Conservation (phyloP, 92 coral and sea anemone genomes). For the Heliopora coerulea region DNA sequence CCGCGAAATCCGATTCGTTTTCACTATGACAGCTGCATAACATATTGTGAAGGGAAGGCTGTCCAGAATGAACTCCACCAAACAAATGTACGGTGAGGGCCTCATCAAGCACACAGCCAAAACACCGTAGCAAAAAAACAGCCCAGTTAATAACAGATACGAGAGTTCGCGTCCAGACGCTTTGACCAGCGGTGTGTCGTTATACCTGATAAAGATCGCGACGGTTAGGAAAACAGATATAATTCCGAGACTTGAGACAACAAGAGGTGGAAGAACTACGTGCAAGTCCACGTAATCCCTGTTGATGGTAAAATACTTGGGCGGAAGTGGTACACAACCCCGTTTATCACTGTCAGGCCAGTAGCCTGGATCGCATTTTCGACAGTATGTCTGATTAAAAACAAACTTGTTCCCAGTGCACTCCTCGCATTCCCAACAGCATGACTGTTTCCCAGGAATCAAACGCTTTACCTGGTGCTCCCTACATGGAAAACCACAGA, state of each 20-base stretch:
- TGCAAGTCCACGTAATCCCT: constrained; percentile 52
- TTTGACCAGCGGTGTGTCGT: constrained; percentile 87
- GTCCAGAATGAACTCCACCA: constrained; percentile 73
- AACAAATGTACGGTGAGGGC: constrained; percentile 67
- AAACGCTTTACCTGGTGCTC: constrained; percentile 62
- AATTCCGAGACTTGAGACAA: constrained; percentile 70
- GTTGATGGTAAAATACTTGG: constrained; percentile 61
- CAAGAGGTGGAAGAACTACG: constrained; percentile 68
- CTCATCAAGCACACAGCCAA: constrained; percentile 65
- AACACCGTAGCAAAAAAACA: constrained; percentile 64
- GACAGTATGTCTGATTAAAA: constrained; percentile 66
- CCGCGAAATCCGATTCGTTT: constrained; percentile 93
- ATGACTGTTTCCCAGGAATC: constrained; percentile 70
- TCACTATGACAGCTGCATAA: constrained; percentile 90
- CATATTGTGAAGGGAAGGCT: constrained; percentile 87
- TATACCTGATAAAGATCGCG: constrained; percentile 62
- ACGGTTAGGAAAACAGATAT: constrained; percentile 66
- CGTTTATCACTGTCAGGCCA: constrained; percentile 62
- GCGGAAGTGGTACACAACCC: constrained; percentile 57
- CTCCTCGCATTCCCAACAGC: constrained; percentile 80
- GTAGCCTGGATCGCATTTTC: constrained; percentile 73
- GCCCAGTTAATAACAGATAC: constrained; percentile 71
- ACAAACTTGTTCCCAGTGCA: constrained; percentile 75
- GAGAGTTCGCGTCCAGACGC: constrained; percentile 96
- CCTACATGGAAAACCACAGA: constrained; percentile 67